Percentiles rank a stretch among this genome's conserved stretches.
phyloP scores from a whole-genome alignment of 1,140 invertebrate species.

The Frieseomelitta varia region DNA sequence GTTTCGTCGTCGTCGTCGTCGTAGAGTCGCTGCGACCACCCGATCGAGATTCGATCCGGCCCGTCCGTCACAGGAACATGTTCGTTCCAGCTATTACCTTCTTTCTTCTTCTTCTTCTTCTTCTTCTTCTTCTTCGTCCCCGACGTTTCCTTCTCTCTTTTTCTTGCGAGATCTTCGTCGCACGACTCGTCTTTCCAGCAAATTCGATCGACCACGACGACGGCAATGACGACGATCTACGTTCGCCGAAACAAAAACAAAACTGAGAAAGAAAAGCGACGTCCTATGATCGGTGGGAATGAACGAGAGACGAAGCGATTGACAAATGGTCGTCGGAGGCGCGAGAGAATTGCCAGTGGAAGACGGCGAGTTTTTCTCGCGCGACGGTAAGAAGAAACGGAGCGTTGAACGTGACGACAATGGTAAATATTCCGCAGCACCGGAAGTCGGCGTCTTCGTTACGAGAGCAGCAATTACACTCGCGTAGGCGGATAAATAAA shows the following conservation, averaged over 20 bases:
- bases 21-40: not conserved
- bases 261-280: not conserved
- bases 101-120: accelerated
- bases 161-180: not conserved
- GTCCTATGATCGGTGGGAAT: not conserved
- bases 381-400: not conserved
- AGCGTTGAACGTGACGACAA: not conserved
- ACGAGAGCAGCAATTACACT: conserved; percentile 45
- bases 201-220: not conserved
- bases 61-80: not conserved
- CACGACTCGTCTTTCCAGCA: not conserved
- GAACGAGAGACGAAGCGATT: not conserved
- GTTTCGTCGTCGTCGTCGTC: conserved; percentile 37
- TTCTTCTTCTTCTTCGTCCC: not conserved
- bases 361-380: not conserved
- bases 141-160: not conserved
- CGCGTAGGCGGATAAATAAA: conserved; percentile 58
- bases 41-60: conserved; percentile 35
- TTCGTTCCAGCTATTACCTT: not conserved
- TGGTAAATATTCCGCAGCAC: conserved; percentile 33
- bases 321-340: not conserved
- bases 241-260: not conserved
- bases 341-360: not conserved
- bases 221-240: not conserved
- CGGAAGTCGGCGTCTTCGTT: conserved; percentile 46